These are phyloP conservation scores for Napeogenes sylphis DNA, from an alignment of 2,888 invertebrate species.

Conservation along the genomic window DNA sequence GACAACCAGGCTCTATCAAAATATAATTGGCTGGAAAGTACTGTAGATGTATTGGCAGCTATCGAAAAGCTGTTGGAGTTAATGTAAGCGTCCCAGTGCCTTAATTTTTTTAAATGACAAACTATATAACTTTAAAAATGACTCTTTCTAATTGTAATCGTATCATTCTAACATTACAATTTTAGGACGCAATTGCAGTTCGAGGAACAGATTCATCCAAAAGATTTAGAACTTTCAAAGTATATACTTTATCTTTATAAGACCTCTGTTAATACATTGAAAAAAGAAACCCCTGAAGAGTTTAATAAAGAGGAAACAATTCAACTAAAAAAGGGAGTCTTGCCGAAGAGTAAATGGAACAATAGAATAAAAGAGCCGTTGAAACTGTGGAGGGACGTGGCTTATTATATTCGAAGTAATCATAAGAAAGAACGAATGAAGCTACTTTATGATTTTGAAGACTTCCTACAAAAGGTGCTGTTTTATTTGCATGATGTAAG, in stretches of 20 bases:
- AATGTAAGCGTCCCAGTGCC: conserved; percentile 44
- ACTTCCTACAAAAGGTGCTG: conserved; percentile 18
- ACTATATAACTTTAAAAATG: background rate
- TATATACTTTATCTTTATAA: conserved; percentile 45
- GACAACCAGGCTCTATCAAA: conserved; percentile 41
- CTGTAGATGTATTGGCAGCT: conserved; percentile 52
- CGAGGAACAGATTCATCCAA: conserved; percentile 36
- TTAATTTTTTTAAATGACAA: background rate
- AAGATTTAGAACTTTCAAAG: conserved; percentile 50
- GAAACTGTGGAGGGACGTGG: conserved; percentile 27
- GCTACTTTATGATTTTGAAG: conserved; percentile 24
- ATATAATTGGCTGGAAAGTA: conserved; percentile 57
- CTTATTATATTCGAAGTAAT: conserved; percentile 22
- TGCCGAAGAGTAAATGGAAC: conserved; percentile 35
- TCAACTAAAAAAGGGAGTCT: conserved; percentile 18
- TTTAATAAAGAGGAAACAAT: conserved; percentile 16
- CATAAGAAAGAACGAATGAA: conserved; percentile 4
- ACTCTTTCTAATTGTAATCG: background rate
- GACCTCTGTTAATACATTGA: conserved; percentile 25
- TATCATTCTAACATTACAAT: conserved; percentile 1
- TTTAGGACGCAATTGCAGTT: conserved; percentile 36
- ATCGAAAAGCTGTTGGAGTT: conserved; percentile 46
- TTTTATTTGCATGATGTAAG: conserved; percentile 49
- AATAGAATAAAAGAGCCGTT: conserved; percentile 26
- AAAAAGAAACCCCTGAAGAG: conserved; percentile 2